Conservation (phyloP, 2,797 vertebrate species). For the Hemibagrus guttatus region DNA sequence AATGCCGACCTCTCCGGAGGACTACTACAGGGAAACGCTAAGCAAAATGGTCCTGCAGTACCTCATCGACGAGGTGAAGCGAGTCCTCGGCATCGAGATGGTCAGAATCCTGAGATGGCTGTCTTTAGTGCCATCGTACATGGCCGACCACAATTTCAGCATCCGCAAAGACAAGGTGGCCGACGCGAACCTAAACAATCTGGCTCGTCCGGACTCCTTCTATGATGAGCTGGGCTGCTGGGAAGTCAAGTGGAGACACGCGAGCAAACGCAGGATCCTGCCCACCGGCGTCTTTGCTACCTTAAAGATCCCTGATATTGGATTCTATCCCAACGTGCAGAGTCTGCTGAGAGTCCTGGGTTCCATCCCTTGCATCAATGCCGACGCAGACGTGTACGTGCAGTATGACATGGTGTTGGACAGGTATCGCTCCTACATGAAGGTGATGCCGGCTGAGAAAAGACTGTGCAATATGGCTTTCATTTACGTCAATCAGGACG, state of each 20-base stretch:
- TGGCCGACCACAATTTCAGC: slow-evolving; percentile 97
- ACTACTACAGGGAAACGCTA: slow-evolving; percentile 88
- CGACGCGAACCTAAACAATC: slow-evolving; percentile 90
- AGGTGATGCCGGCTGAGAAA: slow-evolving; percentile 81
- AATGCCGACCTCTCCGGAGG: slow-evolving; percentile 82
- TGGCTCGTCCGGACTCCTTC: slow-evolving; percentile 91
- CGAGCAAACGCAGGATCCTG: slow-evolving; percentile 91
- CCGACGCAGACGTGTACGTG: slow-evolving; percentile 85
- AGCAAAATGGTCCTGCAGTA: slow-evolving; percentile 88
- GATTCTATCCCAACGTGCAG: slow-evolving; percentile 95
- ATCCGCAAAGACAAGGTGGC: slow-evolving; percentile 94
- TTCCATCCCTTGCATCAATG: slow-evolving; percentile 90
- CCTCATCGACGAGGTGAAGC: slow-evolving; percentile 89
- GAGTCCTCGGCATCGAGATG: slow-evolving; percentile 93
- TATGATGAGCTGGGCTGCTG: slow-evolving; percentile 96
- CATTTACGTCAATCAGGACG: slow-evolving; percentile 92
- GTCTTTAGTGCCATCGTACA: slow-evolving; percentile 92
- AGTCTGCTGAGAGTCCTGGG: slow-evolving; percentile 90
- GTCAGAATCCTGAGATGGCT: slow-evolving; percentile 92
- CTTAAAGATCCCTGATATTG: slow-evolving; percentile 92
- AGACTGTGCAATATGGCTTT: slow-evolving; percentile 87
- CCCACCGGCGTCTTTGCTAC: slow-evolving; percentile 92
- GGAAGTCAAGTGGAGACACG: slow-evolving; percentile 97
- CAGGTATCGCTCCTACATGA: slow-evolving; percentile 86
- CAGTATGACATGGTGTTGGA: slow-evolving; percentile 88